Evolutionary conservation across 2,888 invertebrate genomes (phyloP).

Genomic region (Cerceris rybyensis): DNA sequence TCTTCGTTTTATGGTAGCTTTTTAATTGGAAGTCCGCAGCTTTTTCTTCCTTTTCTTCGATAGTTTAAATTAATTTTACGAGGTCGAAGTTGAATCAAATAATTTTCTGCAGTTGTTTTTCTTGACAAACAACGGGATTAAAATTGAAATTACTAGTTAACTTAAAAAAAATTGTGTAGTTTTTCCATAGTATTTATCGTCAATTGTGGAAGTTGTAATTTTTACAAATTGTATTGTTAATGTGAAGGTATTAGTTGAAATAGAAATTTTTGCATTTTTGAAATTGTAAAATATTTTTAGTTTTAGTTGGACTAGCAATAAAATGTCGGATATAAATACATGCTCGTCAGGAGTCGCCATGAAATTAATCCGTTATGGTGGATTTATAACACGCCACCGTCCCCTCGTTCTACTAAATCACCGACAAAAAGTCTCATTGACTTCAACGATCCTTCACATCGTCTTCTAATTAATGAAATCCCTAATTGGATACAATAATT

Average conservation of each 20-base stretch:
- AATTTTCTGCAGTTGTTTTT: too few species aligned
- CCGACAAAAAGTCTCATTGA: slow-evolving; percentile 63
- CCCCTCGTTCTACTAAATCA: slow-evolving; percentile 69
- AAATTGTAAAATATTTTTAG: too few species aligned
- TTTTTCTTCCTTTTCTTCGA: slow-evolving; percentile 10
- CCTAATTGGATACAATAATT: slow-evolving; percentile 61
- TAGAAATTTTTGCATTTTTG: too few species aligned
- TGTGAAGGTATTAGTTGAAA: too few species aligned
- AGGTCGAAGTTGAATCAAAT: too few species aligned
- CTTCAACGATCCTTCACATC: slow-evolving; percentile 62
- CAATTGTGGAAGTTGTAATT: too few species aligned
- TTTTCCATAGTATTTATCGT: too few species aligned
- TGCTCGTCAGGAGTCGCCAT: slow-evolving; percentile 71
- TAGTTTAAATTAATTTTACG: background rate
- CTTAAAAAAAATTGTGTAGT: too few species aligned
- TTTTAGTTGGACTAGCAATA: background rate
- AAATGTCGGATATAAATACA: slow-evolving; percentile 18
- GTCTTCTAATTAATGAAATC: slow-evolving; percentile 73
- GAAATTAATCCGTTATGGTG: slow-evolving; percentile 77
- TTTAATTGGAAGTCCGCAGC: slow-evolving; percentile 19
- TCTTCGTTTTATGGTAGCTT: slow-evolving; percentile 56
- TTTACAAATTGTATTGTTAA: too few species aligned
- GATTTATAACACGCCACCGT: slow-evolving; percentile 75
- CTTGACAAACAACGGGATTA: too few species aligned
- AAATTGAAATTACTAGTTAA: too few species aligned